These are phyloP conservation scores for Bradypodion pumilum DNA, from an alignment of 2,797 vertebrate species.

Conservation along the genomic window DNA sequence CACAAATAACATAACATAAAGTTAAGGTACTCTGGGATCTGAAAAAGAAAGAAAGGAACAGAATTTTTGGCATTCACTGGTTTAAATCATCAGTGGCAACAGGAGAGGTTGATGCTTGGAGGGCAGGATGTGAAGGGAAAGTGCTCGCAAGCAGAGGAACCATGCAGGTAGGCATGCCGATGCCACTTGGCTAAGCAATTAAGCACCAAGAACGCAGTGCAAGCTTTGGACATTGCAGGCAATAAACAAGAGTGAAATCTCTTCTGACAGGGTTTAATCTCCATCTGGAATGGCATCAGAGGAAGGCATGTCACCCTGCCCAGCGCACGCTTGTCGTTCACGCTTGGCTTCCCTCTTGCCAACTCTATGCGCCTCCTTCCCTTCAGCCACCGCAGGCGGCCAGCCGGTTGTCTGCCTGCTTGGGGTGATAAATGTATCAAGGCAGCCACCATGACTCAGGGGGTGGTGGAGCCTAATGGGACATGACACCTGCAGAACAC, in stretches of 20 bases:
- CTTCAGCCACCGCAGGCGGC: background rate
- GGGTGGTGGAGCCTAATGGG: background rate
- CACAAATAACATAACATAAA: no score
- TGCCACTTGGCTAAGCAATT: background rate
- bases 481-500: constrained; percentile 2
- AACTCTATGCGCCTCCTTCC: background rate
- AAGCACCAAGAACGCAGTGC: background rate
- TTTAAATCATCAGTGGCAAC: background rate
- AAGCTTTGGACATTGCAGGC: no score
- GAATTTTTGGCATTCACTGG: no score
- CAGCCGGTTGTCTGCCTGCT: background rate
- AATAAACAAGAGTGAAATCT: background rate
- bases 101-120: background rate
- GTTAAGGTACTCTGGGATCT: no score
- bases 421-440: constrained; percentile 22
- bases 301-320: background rate
- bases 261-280: background rate
- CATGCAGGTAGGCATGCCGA: background rate
- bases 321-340: background rate
- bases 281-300: no score
- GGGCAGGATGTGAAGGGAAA: background rate
- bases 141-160: background rate
- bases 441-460: background rate
- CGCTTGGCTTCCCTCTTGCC: constrained; percentile 17
- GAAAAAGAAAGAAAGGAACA: no score